Evolutionary conservation across 92 coral and sea anemone genomes (phyloP), one percentile per base, ranked within the genome.

Genomic region (Palythoa caribaeorum): DNA sequence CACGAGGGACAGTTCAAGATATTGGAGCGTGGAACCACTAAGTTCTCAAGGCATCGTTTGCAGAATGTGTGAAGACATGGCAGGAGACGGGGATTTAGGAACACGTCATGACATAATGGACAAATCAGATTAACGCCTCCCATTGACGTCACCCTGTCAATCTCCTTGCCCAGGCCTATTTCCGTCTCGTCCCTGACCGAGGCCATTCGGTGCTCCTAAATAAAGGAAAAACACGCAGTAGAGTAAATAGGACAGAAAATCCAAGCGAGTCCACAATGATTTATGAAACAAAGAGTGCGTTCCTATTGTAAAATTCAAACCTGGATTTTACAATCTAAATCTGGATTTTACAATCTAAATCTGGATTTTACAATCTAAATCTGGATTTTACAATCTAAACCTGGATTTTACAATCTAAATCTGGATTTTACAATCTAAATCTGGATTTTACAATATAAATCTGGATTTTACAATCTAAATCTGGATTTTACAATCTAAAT

Each of bases 51-150:
- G 78, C 99, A 97, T 62, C 98, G 92, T 78, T 90, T 94, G 75
- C 99, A 97, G 90, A 97, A 97, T 39, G 98, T 97, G 87, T 97
- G 99, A 55, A 97, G 88, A 89, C 99, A 97, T 4, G 99, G 98
- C 44, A 97, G 80, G 37, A 97, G 95, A 2, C 99, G 97, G 3
- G 99, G 99, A 39, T 97, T 94, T 47, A 40, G 87, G 69, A 90
- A 97, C 89, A 95, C 91, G 83, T 95, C 98, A 78, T 95, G 94
- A 37, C 98, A 95, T 76, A 95, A 77, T 16, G 98, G 98, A 81
- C 98, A 95, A 48, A 95, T 88, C 9, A 95, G 89, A 83, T 95
- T 95, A 38, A 95, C 98, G n/a, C 93, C 90, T 16, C 96, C 94
- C 38, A 93, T 94, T 28, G 98, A 92, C 44, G 94, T 88, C 94